phyloP scores from a whole-genome alignment of 2,113 vertebrate species.

The Piliocolobus tephrosceles region DNA sequence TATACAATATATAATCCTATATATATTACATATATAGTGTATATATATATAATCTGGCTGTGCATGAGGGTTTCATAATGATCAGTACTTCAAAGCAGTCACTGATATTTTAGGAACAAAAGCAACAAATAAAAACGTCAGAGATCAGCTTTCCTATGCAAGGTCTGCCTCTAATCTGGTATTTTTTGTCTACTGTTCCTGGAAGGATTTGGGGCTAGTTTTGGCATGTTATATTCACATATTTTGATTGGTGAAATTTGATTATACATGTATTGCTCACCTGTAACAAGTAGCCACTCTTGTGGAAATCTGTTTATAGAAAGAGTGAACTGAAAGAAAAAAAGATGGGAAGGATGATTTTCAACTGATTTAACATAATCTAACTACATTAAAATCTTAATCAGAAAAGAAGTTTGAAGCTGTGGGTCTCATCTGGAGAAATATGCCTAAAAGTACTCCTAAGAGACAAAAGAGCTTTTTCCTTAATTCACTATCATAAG shows the following conservation, averaged over 20 bases:
- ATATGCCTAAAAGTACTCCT: neutral
- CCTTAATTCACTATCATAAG: neutral
- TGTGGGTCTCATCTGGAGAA: slow-evolving; percentile 50
- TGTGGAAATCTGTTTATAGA: slow-evolving; percentile 58
- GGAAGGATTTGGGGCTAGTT: neutral
- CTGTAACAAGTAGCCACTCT: slow-evolving; percentile 39
- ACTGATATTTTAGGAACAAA: neutral
- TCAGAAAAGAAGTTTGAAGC: slow-evolving; percentile 48
- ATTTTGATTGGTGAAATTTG: neutral
- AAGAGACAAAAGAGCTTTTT: slow-evolving; percentile 44
- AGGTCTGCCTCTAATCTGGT: neutral
- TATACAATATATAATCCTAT: too few species aligned
- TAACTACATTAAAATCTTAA: slow-evolving; percentile 61
- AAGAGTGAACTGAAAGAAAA: neutral
- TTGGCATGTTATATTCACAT: neutral
- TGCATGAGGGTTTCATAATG: neutral
- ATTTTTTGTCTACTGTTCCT: neutral
- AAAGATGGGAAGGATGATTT: neutral
- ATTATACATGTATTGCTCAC: neutral
- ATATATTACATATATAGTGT: too few species aligned
- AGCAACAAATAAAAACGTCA: neutral
- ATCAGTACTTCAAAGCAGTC: neutral
- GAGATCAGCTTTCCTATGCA: neutral
- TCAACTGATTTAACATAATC: slow-evolving; percentile 56
- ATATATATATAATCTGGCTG: neutral